Evolutionary conservation across 2,888 invertebrate genomes (phyloP).

Genomic region (Xestia c-nigrum): DNA sequence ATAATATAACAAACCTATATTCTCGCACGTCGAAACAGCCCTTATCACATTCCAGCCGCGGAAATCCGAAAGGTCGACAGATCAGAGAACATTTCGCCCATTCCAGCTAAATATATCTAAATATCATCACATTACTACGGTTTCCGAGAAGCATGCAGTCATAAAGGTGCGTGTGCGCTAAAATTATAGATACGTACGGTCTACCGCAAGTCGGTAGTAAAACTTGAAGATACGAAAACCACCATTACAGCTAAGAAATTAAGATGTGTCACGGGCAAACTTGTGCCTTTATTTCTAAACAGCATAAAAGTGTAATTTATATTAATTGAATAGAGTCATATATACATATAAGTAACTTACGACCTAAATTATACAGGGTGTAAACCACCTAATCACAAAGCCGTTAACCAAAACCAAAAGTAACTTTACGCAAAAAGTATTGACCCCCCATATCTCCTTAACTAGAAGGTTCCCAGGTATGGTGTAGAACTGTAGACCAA

Average conservation of each 20-base stretch:
- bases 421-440: no score
- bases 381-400: no score
- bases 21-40: background rate
- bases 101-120: constrained; percentile 54
- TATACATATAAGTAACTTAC: no score
- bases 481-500: no score
- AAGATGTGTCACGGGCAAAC: background rate
- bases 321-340: no score
- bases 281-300: background rate
- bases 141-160: constrained; percentile 59
- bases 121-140: constrained; percentile 55
- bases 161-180: constrained; percentile 76
- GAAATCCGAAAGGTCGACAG: constrained; percentile 43
- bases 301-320: background rate
- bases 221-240: background rate
- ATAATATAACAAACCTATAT: constrained; percentile 17
- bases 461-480: no score
- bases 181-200: constrained; percentile 72
- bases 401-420: no score
- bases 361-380: no score
- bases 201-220: constrained; percentile 28
- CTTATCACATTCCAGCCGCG: constrained; percentile 11
- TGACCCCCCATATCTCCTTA: no score
- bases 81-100: constrained; percentile 41
- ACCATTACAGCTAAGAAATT: background rate